Percentiles rank a stretch among this genome's conserved stretches.
Evolutionary conservation across 1,140 invertebrate species (phyloP).

Genomic region (Orchestia grillus): DNA sequence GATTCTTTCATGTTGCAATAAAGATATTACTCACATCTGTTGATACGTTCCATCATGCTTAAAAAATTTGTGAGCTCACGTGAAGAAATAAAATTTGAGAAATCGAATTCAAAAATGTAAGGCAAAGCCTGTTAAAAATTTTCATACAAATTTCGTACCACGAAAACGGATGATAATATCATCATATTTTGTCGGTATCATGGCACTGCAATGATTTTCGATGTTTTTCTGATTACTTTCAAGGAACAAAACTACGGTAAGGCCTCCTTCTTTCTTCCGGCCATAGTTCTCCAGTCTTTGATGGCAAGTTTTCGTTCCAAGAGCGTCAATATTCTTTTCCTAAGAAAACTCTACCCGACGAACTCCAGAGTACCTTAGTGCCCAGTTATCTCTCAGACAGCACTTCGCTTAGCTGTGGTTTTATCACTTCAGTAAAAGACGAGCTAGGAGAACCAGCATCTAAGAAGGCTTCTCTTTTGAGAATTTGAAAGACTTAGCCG

Average conservation of each 20-base stretch:
- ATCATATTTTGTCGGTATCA: neutral
- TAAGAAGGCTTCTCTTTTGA: neutral
- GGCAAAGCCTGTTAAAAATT: neutral
- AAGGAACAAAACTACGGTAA: neutral
- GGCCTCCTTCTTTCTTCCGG: neutral
- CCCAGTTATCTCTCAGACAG: neutral
- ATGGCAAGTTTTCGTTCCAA: neutral
- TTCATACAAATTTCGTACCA: neutral
- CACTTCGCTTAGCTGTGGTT: neutral
- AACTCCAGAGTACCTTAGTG: neutral
- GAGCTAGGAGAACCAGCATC: neutral
- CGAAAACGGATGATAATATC: neutral
- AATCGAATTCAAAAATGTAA: neutral
- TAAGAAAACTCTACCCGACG: neutral
- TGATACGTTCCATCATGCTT: no score
- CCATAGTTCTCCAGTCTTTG: neutral
- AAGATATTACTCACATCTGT: no score
- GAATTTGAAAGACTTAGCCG: neutral
- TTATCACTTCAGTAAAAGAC: neutral
- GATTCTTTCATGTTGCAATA: no score
- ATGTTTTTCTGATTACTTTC: neutral
- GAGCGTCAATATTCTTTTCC: neutral
- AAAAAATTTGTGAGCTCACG: neutral
- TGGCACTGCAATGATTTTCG: neutral
- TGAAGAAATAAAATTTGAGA: neutral